A percentile compares a stretch with the other conserved stretches of the same genome.
These are phyloP conservation scores for Haliclona indistincta DNA, from an alignment of 37 sponge, comb jelly and placozoan species.

Conservation along the genomic window DNA sequence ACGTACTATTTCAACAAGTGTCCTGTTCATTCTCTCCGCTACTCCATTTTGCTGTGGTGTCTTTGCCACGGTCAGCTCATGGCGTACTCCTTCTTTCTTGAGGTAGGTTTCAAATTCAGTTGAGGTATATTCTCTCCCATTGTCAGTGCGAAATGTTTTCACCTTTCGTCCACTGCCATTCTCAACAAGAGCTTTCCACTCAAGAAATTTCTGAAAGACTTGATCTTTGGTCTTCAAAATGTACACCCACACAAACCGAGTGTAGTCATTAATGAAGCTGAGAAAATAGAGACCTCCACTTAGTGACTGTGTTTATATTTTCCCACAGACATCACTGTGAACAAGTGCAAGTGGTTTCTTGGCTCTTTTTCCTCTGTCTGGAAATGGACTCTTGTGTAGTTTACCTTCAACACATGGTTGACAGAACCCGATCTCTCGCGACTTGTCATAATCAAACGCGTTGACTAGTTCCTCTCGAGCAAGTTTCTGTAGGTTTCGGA, in stretches of 20 bases:
- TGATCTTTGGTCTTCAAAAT: slow-evolving; percentile 45
- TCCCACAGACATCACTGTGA: slow-evolving; percentile 66
- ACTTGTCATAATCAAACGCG: slow-evolving; percentile 37
- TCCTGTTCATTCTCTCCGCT: slow-evolving; percentile 67
- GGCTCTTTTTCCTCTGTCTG: slow-evolving; percentile 16
- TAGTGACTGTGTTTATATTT: slow-evolving; percentile 38
- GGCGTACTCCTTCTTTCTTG: slow-evolving; percentile 58
- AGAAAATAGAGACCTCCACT: slow-evolving; percentile 68
- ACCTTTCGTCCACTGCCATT: slow-evolving; percentile 32
- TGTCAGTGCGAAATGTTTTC: slow-evolving; percentile 57
- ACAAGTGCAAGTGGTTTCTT: slow-evolving; percentile 48
- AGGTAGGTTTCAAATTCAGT: slow-evolving; percentile 45
- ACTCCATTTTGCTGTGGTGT: slow-evolving; percentile 76
- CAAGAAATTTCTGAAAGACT: slow-evolving; percentile 48
- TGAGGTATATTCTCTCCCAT: slow-evolving; percentile 57
- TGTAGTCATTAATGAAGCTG: slow-evolving; percentile 64
- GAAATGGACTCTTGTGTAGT: slow-evolving; percentile 41
- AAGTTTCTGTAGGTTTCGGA: slow-evolving; percentile 39
- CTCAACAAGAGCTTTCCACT: slow-evolving; percentile 74
- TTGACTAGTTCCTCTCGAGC: slow-evolving; percentile 37
- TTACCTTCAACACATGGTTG: slow-evolving; percentile 63
- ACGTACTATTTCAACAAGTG: slow-evolving; percentile 56
- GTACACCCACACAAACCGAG: slow-evolving; percentile 68
- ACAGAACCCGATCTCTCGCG: slow-evolving; percentile 53
- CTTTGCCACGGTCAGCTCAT: slow-evolving; percentile 63